phyloP scores from a whole-genome alignment of 2,797 vertebrate genomes.

The Nannoperca obscura region DNA sequence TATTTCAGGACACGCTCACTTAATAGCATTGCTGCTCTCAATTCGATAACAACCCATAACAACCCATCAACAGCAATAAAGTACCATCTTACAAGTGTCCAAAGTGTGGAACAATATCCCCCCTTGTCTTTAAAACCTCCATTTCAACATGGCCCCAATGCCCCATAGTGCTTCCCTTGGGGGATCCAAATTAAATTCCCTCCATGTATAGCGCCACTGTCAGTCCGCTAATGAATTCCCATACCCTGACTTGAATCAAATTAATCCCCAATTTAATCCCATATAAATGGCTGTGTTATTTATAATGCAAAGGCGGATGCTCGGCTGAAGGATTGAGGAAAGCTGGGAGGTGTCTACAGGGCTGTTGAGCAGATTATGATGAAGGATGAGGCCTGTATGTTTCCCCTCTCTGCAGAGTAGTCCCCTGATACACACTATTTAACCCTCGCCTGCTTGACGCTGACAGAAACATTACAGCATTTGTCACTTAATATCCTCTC shows the following conservation, averaged over 20 bases:
- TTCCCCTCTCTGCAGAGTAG: conserved; percentile 77
- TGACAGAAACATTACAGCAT: conserved; percentile 86
- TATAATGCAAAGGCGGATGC: conserved; percentile 81
- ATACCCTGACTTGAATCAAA: conserved; percentile 85
- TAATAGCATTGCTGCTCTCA: conserved; percentile 47
- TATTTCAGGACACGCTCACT: conserved; percentile 28
- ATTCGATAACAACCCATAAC: conserved; percentile 73
- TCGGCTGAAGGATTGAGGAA: conserved; percentile 75
- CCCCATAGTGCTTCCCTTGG: conserved; percentile 73
- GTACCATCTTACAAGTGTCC: conserved; percentile 57
- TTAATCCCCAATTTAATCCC: conserved; percentile 87
- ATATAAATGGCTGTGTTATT: conserved; percentile 84
- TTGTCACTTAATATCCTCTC: conserved; percentile 91
- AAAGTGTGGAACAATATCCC: conserved; percentile 65
- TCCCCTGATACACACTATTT: conserved; percentile 90
- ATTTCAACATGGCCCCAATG: conserved; percentile 61
- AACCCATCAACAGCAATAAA: conserved; percentile 74
- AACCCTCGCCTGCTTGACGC: conserved; percentile 87
- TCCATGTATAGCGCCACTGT: conserved; percentile 81
- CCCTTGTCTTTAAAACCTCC: conserved; percentile 73
- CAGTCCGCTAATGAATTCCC: conserved; percentile 83
- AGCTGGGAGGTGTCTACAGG: conserved; percentile 78
- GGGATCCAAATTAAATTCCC: conserved; percentile 84
- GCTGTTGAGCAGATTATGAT: conserved; percentile 83
- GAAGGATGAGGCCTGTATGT: conserved; percentile 78